phyloP scores from a whole-genome alignment of 2,797 vertebrate species.

The Sebastes aleutianus region DNA sequence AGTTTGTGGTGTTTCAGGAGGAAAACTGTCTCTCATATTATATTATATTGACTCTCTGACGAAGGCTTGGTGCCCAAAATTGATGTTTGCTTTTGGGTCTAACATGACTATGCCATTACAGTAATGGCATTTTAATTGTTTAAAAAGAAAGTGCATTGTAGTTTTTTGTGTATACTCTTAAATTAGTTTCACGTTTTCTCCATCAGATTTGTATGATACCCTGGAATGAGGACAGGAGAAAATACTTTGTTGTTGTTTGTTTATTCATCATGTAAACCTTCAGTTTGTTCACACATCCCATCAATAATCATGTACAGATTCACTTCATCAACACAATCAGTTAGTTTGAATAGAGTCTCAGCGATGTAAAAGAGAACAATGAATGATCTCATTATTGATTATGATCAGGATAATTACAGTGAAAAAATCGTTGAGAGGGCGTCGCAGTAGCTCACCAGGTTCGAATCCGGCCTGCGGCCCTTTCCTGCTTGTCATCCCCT shows the following conservation, averaged over 20 bases:
- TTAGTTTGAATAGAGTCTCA: background rate
- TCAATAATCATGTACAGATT: background rate
- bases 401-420: background rate
- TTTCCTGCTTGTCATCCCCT: no score
- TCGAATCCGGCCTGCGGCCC: no score
- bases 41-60: no score
- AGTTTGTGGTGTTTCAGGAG: background rate
- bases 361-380: background rate
- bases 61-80: no score
- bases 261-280: background rate
- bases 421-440: no score
- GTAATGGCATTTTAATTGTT: no score
- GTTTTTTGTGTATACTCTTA: background rate
- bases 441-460: no score
- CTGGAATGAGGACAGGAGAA: no score
- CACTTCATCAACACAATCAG: background rate
- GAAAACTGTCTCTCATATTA: background rate
- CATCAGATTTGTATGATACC: fast-evolving
- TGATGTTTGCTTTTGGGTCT: no score
- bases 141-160: no score
- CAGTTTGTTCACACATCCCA: background rate
- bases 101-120: no score
- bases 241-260: no score
- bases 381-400: background rate
- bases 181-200: background rate